phyloP scores from a whole-genome alignment of 2,797 vertebrate genomes.

The Sandelia bainsii region DNA sequence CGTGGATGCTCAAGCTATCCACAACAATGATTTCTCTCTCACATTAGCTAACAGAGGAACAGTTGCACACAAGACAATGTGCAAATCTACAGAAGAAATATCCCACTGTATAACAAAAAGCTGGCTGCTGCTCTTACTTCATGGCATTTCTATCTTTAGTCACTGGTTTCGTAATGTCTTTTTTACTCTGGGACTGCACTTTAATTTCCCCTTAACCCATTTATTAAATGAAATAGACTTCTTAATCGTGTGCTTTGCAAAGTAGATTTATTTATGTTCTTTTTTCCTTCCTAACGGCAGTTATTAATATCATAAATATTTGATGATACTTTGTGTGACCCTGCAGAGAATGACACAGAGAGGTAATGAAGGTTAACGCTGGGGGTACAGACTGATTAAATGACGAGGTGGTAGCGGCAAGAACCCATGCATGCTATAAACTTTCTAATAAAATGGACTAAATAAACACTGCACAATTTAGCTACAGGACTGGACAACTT shows the following conservation, averaged over 20 bases:
- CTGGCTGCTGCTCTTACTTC: constrained; percentile 37
- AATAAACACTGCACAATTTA: constrained; percentile 61
- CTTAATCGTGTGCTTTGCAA: constrained; percentile 73
- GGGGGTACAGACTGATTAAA: constrained; percentile 72
- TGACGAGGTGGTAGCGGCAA: constrained; percentile 59
- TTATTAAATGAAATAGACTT: constrained; percentile 75
- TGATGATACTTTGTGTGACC: constrained; percentile 81
- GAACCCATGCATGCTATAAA: constrained; percentile 58
- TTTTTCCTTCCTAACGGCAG: constrained; percentile 75
- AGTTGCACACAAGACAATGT: constrained; percentile 53
- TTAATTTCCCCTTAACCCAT: constrained; percentile 65
- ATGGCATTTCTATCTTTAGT: constrained; percentile 17
- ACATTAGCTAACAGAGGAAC: constrained; percentile 70
- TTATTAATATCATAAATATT: constrained; percentile 86
- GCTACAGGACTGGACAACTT: constrained; percentile 29
- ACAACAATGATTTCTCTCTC: constrained; percentile 70
- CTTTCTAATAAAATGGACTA: constrained; percentile 60
- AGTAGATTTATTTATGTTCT: constrained; percentile 79
- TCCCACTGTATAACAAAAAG: constrained; percentile 35
- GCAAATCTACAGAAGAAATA: constrained; percentile 31
- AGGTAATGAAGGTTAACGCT: constrained; percentile 77
- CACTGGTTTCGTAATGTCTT: neutral
- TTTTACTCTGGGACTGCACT: constrained; percentile 44
- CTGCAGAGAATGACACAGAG: constrained; percentile 70
- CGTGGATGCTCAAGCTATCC: constrained; percentile 72